A percentile compares a stretch with the other conserved stretches of the same genome.
phyloP scores from a whole-genome alignment of 1,140 invertebrate genomes.

The Harlomillsia oculata region DNA sequence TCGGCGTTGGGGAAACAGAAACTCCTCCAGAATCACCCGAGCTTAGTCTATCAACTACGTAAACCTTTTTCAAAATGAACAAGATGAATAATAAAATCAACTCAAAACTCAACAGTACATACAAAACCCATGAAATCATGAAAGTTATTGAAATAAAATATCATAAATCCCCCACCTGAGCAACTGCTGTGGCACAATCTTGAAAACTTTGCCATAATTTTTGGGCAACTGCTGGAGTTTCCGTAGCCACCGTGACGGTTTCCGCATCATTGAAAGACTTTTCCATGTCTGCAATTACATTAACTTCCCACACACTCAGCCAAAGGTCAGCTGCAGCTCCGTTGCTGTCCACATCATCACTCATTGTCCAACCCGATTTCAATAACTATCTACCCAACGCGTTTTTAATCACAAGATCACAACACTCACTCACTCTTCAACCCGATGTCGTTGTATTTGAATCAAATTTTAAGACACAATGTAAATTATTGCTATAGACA shows the following conservation, averaged over 20 bases:
- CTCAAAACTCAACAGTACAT: not conserved
- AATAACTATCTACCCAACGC: too few species aligned
- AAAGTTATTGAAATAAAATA: constrained; percentile 3
- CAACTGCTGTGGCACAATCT: constrained; percentile 12
- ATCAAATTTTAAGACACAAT: too few species aligned
- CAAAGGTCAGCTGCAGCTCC: constrained; percentile 10
- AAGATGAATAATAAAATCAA: too few species aligned
- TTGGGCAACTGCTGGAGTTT: constrained; percentile 1
- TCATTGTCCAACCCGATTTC: too few species aligned
- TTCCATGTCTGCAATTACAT: constrained; percentile 9
- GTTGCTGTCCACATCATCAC: too few species aligned
- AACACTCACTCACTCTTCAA: too few species aligned
- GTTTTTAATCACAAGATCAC: too few species aligned
- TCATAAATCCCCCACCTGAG: not conserved
- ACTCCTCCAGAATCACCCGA: constrained; percentile 6
- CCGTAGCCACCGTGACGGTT: constrained; percentile 1
- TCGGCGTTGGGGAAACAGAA: not conserved
- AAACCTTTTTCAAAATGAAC: not conserved
- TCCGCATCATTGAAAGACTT: constrained; percentile 3
- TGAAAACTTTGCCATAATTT: constrained; percentile 13
- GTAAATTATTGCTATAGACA: too few species aligned
- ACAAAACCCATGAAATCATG: not conserved
- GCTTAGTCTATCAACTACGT: not conserved
- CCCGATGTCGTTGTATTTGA: too few species aligned
- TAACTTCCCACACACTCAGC: constrained; percentile 8